Base-by-base conservation (phyloP, 2,113 vertebrate genomes). In the Typhlomys cinereus region DNA sequence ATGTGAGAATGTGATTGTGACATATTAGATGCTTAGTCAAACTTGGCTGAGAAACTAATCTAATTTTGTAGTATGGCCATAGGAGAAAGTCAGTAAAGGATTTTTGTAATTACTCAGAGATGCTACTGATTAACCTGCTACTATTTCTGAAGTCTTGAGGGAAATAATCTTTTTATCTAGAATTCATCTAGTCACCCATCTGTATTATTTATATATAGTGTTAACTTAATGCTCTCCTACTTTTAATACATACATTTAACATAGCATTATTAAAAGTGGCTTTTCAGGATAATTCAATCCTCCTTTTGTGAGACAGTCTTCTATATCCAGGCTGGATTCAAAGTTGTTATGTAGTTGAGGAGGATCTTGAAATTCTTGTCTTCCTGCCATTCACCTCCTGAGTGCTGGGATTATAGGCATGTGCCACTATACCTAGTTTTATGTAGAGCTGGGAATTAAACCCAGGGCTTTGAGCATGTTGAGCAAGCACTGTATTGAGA, bases 241-340 rank as follows among this genome's bases (percentile, higher is more conserved):
- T 89, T 83, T 36, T 34, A 52, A 91, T 61, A 59, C 25, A 92
- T 46, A 75, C 29, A 76, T 80, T 93, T 91, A 89, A 94, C 31
- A 90, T 46, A 50, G 17, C 41, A 20, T 79, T 89, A 83, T 15
- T 25, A 93, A 76, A 89, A 79, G 62, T 41, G 2, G 79, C 79
- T 87, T 87, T 92, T 85, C 29, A 81, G n/a, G 46, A 44, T n/a
- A n/a, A n/a, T n/a, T n/a, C n/a, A n/a, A n/a, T n/a, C n/a, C n/a
- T 34, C 27, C n/a, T 76, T 54, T 46, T 54, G 39, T 41, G n/a
- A 78, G 75, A 57, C 23, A 57, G 13, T 78, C 52, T 78, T 23
- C 2, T 25, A 36, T 52, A n/a, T 39, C 50, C 50, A 78, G 50
- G 52, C 50, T 78, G 75, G 52, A n/a, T 14, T 57, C 75, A 78